These are phyloP conservation scores for Busseola fusca DNA, from an alignment of 2,888 invertebrate genomes.

Conservation along the genomic window DNA sequence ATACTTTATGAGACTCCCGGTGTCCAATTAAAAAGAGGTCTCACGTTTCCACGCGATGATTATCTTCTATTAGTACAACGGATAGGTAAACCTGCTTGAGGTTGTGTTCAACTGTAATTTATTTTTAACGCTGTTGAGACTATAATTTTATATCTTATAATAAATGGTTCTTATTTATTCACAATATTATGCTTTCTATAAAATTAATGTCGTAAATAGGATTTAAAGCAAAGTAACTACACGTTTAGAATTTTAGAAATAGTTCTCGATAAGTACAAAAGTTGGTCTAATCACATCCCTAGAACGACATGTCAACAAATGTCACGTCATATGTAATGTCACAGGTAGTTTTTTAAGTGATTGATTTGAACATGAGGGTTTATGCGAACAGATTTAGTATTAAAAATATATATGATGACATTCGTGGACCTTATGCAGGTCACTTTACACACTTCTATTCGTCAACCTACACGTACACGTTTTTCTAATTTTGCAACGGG, in stretches of 20 bases:
- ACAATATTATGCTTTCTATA: not conserved
- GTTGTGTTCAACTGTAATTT: not conserved
- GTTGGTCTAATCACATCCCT: constrained; percentile 1
- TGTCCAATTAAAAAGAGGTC: not conserved
- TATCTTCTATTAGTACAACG: not conserved
- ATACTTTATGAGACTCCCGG: not conserved
- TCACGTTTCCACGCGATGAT: no score
- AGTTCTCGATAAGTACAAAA: constrained; percentile 6
- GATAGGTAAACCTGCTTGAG: not conserved
- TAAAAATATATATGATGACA: not conserved
- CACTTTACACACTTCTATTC: not conserved
- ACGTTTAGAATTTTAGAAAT: not conserved
- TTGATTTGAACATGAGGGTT: constrained; percentile 11
- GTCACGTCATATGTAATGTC: constrained; percentile 28
- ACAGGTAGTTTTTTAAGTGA: not conserved
- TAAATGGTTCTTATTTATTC: not conserved
- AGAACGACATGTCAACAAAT: constrained; percentile 31
- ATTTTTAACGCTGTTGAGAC: not conserved
- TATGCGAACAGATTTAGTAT: not conserved
- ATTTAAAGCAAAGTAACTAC: not conserved
- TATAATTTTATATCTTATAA: not conserved
- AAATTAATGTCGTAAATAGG: not conserved
- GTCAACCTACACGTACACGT: no score
- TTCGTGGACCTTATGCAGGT: not conserved
- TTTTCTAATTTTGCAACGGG: not conserved